Base-by-base conservation (phyloP, 2,113 vertebrate genomes). In the Vulpes vulpes region DNA sequence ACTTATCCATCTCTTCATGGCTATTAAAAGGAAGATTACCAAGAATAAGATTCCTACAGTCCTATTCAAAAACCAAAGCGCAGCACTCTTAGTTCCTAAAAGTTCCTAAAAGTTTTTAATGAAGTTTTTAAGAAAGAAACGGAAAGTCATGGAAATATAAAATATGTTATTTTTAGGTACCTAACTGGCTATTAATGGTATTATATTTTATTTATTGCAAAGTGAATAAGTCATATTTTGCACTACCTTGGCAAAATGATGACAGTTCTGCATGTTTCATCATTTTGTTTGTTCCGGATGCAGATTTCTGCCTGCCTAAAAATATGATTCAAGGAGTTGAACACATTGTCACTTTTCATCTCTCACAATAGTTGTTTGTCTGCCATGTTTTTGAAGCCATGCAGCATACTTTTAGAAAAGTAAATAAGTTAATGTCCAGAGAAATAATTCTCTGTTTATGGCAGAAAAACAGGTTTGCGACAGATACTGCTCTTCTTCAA, bases 361-460 rank as follows among this genome's bases (percentile, higher is more conserved):
- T 97, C 64, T 93, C 74, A 96, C 43, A 74, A 25, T 87, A 80
- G n/a, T 49, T 86, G 57, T 88, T 93, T 93, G 19, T 89, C 79
- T 73, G 57, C 2, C 59, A 74, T 12, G 65, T 35, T 76, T 69
- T 5, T 92, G 57, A 96, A 96, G 25, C 38, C 64, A 94, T 59
- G 59, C 7, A 90, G 38, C 14, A 94, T 64, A 64, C 0, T 60
- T 83, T 69, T 35, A 71, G 79, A 97, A 74, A 97, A 96, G 91
- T 69, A 96, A 97, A 93, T 53, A 83, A 78, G 65, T 85, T 73
- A 53, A 94, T 89, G 35, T 27, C 76, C 32, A 94, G 67, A 92
- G 60, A 96, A 81, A 95, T 87, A 94, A 95, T 79, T 97, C 19
- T 22, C 20, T 86, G 82, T 88, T 96, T 95, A 90, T 79, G 43